Conservation (phyloP, 2,888 invertebrate genomes). For the Ecdyonurus torrentis region DNA sequence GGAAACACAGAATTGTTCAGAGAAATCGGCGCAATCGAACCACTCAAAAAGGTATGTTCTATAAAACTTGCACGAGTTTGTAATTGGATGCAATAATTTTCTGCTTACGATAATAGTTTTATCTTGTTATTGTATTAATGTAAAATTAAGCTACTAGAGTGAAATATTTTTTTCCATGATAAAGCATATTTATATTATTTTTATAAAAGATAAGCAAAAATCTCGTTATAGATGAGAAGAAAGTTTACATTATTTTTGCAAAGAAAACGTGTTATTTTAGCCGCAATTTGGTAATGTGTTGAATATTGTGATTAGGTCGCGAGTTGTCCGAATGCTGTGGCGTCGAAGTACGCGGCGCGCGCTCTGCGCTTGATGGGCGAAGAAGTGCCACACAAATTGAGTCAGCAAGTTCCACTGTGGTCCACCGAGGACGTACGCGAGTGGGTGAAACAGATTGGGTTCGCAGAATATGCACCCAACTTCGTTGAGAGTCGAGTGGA, state of each 20-base stretch:
- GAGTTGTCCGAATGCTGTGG: slow-evolving; percentile 93
- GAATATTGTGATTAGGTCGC: slow-evolving; percentile 59
- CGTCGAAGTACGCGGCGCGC: slow-evolving; percentile 91
- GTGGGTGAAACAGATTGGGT: slow-evolving; percentile 98
- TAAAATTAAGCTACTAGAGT: background rate
- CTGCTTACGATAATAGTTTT: background rate
- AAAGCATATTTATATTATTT: too few species aligned
- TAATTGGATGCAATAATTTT: too few species aligned
- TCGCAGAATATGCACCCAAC: slow-evolving; percentile 61
- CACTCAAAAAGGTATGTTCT: slow-evolving; percentile 51
- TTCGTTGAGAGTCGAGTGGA: slow-evolving; percentile 90
- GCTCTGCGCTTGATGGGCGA: slow-evolving; percentile 86
- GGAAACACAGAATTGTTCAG: slow-evolving; percentile 80
- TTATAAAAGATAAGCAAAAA: too few species aligned
- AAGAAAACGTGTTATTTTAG: too few species aligned
- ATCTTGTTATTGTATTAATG: background rate
- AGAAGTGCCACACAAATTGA: slow-evolving; percentile 91
- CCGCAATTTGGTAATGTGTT: too few species aligned
- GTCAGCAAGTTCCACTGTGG: slow-evolving; percentile 97
- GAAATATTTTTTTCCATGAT: too few species aligned
- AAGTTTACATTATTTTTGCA: too few species aligned
- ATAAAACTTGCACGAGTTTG: too few species aligned
- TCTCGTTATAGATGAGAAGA: too few species aligned
- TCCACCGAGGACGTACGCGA: slow-evolving; percentile 90
- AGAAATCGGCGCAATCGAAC: slow-evolving; percentile 89